These are phyloP conservation scores for Rhyzopertha dominica DNA, from an alignment of 1,140 invertebrate genomes.

Conservation along the genomic window DNA sequence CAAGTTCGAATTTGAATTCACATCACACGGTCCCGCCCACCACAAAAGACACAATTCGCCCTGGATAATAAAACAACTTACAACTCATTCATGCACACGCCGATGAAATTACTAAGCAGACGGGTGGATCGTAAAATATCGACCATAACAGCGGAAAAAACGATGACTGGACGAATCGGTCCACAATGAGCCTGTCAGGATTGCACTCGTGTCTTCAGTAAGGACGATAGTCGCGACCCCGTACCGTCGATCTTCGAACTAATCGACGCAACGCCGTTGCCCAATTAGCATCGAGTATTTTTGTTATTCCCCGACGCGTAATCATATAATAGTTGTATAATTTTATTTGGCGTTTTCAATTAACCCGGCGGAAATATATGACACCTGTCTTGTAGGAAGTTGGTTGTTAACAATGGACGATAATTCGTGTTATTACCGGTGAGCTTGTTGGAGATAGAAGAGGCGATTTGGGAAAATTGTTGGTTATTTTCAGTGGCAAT, in stretches of 20 bases:
- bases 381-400: conserved; percentile 23
- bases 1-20: too few relatives aligned
- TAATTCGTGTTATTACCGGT: too few relatives aligned
- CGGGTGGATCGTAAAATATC: conserved; percentile 11
- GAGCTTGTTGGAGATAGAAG: too few relatives aligned
- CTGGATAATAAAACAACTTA: too few relatives aligned
- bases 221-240: background rate
- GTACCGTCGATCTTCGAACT: conserved; percentile 6
- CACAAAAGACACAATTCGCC: too few relatives aligned
- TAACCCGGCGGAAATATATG: conserved; percentile 22
- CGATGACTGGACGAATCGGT: conserved; percentile 16
- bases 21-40: too few relatives aligned
- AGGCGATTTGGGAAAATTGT: too few relatives aligned
- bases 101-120: conserved; percentile 5
- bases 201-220: background rate
- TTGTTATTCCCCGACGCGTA: conserved; percentile 15
- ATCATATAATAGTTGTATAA: conserved; percentile 19
- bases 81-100: too few relatives aligned
- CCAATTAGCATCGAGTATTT: conserved; percentile 18
- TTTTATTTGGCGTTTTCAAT: conserved; percentile 22
- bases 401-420: too few relatives aligned
- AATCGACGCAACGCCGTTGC: conserved; percentile 7
- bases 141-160: too few relatives aligned
- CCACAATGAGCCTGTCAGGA: conserved; percentile 15
- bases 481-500: too few relatives aligned